Base-by-base conservation (phyloP, 2,113 vertebrate species). In the Ginglymostoma cirratum region DNA sequence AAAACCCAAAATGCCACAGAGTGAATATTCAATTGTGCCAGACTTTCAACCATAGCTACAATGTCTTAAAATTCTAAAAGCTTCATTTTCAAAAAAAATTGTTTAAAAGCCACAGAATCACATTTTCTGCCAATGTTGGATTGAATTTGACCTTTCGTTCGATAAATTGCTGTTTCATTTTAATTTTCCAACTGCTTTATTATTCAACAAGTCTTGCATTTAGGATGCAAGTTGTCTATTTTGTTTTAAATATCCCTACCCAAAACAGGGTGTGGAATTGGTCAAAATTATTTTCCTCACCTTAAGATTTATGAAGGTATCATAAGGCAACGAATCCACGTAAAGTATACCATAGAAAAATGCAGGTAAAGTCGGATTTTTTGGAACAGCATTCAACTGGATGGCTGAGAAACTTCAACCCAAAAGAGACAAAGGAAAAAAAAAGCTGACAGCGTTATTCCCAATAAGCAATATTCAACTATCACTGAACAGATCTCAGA, bases 221-320 rank as follows among this genome's bases (percentile, higher is more conserved):
- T 19, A 85, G 21, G 38, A 85, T 85, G 23, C 5, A 80, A 80
- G n/a, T 80, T 80, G n/a, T 38, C n/a, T n/a, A 80, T 30, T 78
- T n/a, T 61, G 55, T 70, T 72, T 72, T 72, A 85, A 48, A 52
- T 12, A 52, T 24, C 10, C 1, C 45, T 27, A 48, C 10, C 45
- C 45, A 23, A 87, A 87, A 24, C 61, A 76, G 27, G 45, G 72
- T 34, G 67, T 45, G 15, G 65, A 19, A 72, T 27, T 72, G 10
- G 27, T 27, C 23, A 48, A 72, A 72, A 72, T 69, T 5, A n/a
- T 55, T 86, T 38, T 70, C 96, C 98, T 97, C 96, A 98, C 99
- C 97, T 98, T 97, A 7, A 99, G 97, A 96, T 98, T 99, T 95
- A 99, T 38, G 97, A 98, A 99, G 0, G 98, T 99, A 97, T 99